Evolutionary conservation across 2,888 invertebrate species (phyloP).

Genomic region (Mimas tiliae): DNA sequence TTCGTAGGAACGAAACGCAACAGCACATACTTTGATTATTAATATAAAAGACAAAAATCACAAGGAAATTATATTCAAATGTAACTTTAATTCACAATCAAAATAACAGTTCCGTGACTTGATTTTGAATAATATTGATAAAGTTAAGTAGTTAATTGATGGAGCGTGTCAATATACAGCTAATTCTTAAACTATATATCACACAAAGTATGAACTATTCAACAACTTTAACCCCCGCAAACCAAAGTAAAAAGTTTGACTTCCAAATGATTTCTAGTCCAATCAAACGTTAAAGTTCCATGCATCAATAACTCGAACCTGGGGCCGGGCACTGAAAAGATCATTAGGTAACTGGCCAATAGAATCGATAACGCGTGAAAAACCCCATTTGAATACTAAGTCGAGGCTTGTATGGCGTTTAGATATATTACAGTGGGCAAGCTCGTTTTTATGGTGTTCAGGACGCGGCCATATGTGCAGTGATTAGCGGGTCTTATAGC

Average conservation of each 20-base stretch:
- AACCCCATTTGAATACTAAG: constrained; percentile 21
- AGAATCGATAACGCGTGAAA: constrained; percentile 22
- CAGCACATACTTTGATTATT: too few relatives aligned
- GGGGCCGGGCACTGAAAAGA: constrained; percentile 12
- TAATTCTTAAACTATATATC: too few relatives aligned
- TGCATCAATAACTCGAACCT: constrained; percentile 23
- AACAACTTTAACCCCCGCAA: too few relatives aligned
- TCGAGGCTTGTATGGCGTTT: constrained; percentile 3
- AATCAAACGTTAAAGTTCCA: constrained; percentile 21
- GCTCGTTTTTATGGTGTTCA: constrained; percentile 8
- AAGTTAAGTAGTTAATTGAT: too few relatives aligned
- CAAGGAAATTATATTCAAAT: too few relatives aligned
- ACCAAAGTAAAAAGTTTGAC: not conserved
- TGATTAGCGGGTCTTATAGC: constrained; percentile 5
- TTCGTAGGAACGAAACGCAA: too few relatives aligned
- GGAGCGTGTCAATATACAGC: too few relatives aligned
- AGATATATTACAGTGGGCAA: constrained; percentile 4
- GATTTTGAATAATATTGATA: too few relatives aligned
- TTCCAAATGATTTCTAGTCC: not conserved
- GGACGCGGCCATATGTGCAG: not conserved
- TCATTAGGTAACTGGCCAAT: constrained; percentile 22
- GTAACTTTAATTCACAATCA: too few relatives aligned
- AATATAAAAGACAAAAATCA: too few relatives aligned
- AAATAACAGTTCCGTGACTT: too few relatives aligned
- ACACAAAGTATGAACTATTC: too few relatives aligned